A percentile compares a stretch with the other conserved stretches of the same genome.
Conservation (phyloP, 2,888 invertebrate species). For the Ochropacha duplaris region DNA sequence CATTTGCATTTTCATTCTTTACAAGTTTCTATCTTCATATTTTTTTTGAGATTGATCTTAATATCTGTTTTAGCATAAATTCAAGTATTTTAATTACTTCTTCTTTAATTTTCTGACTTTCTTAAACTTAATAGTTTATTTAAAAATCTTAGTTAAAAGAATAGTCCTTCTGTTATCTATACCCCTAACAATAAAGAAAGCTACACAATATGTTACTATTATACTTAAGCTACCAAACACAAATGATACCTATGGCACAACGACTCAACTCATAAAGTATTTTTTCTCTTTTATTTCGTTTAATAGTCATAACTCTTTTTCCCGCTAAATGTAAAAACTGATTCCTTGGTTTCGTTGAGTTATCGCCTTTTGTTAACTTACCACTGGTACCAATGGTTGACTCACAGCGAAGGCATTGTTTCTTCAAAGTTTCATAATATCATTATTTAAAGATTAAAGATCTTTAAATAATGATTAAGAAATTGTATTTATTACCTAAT, state of each 20-base stretch:
- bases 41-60: no score
- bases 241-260: constrained; percentile 16
- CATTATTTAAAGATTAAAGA: not conserved
- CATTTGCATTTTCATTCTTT: not conserved
- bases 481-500: not conserved
- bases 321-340: constrained; percentile 45
- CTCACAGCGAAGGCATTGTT: constrained; percentile 5
- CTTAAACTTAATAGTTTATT: not conserved
- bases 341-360: constrained; percentile 52
- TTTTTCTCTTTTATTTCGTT: constrained; percentile 21
- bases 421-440: not conserved
- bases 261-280: constrained; percentile 22
- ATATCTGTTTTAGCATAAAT: no score
- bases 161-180: not conserved
- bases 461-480: no score
- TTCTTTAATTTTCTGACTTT: no score
- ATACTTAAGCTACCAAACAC: not conserved
- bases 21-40: no score
- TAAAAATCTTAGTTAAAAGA: no score
- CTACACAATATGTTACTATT: not conserved
- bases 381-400: constrained; percentile 7
- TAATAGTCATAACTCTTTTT: constrained; percentile 39
- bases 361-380: constrained; percentile 41
- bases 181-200: not conserved
- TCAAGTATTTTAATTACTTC: no score